Base-by-base conservation (phyloP, 2,888 invertebrate species). In the Strigamia crassipes region DNA sequence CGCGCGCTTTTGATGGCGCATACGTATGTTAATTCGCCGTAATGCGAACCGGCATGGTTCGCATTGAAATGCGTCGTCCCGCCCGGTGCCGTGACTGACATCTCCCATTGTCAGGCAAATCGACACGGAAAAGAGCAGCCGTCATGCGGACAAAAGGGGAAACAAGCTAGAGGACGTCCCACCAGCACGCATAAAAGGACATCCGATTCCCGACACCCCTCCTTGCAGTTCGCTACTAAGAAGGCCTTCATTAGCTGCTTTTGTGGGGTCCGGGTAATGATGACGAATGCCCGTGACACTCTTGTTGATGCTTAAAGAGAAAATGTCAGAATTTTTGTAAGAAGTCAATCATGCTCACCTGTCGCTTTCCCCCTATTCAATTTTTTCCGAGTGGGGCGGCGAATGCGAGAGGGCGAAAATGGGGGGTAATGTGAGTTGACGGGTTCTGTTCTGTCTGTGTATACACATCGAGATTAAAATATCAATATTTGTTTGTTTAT, bases 261-360 rank as follows among this genome's bases (percentile, higher is more conserved):
- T 79, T 79, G 79, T 79, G 79, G 41, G 79, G 3, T 21, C n/a
- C 38, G 15, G 41, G 42, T 79, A 79, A 79, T 79, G 79, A 79
- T 79, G 79, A 79, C 79, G 42, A 79, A 79, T 42, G 79, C n/a
- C 79, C 46, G 79, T 41, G 41, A 27, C 42, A 66, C 61, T 12
- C 61, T 66, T n/a, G 46, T 13, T 46, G 46, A 46, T 46, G 46
- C 13, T 46, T 21, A 66, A 21, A 66, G 61, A 18, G 21, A 23
- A 51, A 66, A 66, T 66, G 23, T 66, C 61, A 66, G 61, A 23
- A 66, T 66, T 66, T 66, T 66, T 66, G 21, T 66, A 66, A 23
- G 61, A 21, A 66, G 21, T 21, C 61, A 66, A 66, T 66, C 61
- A 66, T 8, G 61, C 18, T 23, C 61, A 66, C 61, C 61, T 66